These are phyloP conservation scores for Notodonta ziczac DNA, from an alignment of 2,888 invertebrate genomes.

Conservation along the genomic window DNA sequence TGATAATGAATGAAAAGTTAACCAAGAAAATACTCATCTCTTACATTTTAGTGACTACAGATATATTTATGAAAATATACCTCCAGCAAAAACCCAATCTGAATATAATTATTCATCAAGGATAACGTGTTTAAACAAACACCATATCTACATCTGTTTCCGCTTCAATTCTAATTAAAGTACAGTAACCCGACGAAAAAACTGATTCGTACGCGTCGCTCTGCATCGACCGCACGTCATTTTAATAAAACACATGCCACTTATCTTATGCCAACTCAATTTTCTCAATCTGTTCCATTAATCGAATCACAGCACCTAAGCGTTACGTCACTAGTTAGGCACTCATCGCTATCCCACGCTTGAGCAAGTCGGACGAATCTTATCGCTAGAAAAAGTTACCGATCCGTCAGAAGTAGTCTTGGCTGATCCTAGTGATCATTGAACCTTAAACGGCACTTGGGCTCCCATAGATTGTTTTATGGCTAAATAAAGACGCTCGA, in stretches of 20 bases:
- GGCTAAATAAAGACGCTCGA: conserved; percentile 50
- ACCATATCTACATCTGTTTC: conserved; percentile 41
- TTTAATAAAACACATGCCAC: conserved; percentile 57
- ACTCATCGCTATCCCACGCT: conserved; percentile 65
- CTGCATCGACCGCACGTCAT: conserved; percentile 53
- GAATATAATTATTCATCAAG: conserved; percentile 38
- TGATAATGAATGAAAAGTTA: not conserved
- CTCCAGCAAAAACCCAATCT: conserved; percentile 28
- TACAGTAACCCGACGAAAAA: conserved; percentile 54
- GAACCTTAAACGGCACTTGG: conserved; percentile 58
- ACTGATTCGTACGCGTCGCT: conserved; percentile 54
- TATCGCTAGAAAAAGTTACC: conserved; percentile 59
- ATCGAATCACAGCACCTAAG: conserved; percentile 62
- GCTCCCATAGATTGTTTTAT: conserved; percentile 52
- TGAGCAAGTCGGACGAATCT: conserved; percentile 48
- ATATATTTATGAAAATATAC: conserved; percentile 1
- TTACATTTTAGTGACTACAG: too few relatives aligned
- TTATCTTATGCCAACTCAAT: conserved; percentile 66
- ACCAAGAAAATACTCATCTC: too few relatives aligned
- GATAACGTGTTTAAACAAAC: conserved; percentile 40
- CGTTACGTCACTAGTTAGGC: conserved; percentile 53
- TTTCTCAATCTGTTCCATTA: conserved; percentile 74
- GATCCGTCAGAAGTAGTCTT: conserved; percentile 49
- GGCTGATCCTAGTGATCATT: conserved; percentile 60
- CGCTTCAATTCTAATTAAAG: conserved; percentile 56